These are phyloP conservation scores for Linepithema humile DNA, from an alignment of 1,140 invertebrate species.

Conservation along the genomic window DNA sequence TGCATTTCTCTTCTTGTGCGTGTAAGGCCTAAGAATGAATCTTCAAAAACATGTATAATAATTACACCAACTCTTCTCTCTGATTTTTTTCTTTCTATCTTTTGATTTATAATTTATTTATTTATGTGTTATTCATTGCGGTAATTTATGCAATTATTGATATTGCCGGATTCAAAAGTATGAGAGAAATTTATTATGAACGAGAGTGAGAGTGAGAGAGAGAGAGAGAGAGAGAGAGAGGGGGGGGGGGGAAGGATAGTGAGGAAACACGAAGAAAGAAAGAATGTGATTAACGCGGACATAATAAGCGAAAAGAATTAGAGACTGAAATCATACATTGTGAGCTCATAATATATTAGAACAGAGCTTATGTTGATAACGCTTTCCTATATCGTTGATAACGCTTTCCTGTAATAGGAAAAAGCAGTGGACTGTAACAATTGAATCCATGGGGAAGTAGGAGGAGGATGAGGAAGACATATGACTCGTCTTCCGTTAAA, in stretches of 20 bases:
- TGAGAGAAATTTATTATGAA: constrained; percentile 31
- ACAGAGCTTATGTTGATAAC: constrained; percentile 48
- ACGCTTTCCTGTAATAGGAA: constrained; percentile 55
- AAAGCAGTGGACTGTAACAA: constrained; percentile 64
- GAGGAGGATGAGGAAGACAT: constrained; percentile 7
- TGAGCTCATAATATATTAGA: constrained; percentile 11
- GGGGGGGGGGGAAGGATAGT: background rate
- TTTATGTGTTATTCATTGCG: constrained; percentile 61
- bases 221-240: background rate
- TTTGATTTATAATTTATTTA: constrained; percentile 71
- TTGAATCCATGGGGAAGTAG: constrained; percentile 46
- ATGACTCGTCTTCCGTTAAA: background rate
- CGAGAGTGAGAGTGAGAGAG: background rate
- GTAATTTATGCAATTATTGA: constrained; percentile 28
- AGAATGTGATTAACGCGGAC: constrained; percentile 4
- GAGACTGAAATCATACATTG: constrained; percentile 2
- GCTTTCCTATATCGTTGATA: constrained; percentile 56
- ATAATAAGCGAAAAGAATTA: constrained; percentile 5
- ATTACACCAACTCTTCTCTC: constrained; percentile 44
- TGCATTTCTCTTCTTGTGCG: constrained; percentile 34
- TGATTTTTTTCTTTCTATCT: background rate
- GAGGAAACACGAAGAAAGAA: background rate
- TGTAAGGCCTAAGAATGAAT: constrained; percentile 55
- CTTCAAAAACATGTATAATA: constrained; percentile 46
- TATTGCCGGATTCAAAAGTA: constrained; percentile 22